phyloP scores from a whole-genome alignment of 1,140 invertebrate species.

The Bombus sibiricus region DNA sequence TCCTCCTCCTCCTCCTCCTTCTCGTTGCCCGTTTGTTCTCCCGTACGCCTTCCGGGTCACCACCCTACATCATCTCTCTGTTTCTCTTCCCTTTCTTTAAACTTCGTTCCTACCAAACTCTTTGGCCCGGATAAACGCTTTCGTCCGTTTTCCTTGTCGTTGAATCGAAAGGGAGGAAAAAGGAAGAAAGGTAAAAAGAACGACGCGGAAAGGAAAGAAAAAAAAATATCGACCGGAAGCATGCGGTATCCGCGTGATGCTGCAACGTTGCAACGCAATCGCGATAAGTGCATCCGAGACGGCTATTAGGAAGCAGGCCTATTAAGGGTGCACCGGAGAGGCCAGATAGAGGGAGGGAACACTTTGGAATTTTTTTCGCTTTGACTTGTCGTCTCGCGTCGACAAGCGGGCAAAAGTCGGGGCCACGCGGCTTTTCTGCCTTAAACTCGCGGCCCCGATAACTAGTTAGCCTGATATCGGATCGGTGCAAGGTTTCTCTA shows the following conservation, averaged over 20 bases:
- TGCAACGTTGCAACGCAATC: slow-evolving; percentile 34
- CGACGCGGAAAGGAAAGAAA: no score
- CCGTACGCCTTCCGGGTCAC: slow-evolving; percentile 31
- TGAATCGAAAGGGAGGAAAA: no score
- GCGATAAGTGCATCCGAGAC: slow-evolving; percentile 50
- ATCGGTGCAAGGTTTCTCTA: slow-evolving; percentile 51
- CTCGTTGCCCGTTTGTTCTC: background rate
- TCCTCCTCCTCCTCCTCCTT: background rate
- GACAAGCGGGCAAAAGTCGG: slow-evolving; percentile 32
- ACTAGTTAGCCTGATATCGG: slow-evolving; percentile 53
- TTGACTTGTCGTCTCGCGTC: slow-evolving; percentile 30
- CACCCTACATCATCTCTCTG: slow-evolving; percentile 1
- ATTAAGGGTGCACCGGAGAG: slow-evolving; percentile 14
- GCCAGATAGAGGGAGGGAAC: background rate
- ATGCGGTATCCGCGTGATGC: background rate
- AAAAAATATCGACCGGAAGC: slow-evolving; percentile 3
- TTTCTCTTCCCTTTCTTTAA: slow-evolving; percentile 10
- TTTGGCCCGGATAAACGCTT: slow-evolving; percentile 1
- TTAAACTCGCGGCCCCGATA: slow-evolving; percentile 37
- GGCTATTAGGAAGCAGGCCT: slow-evolving; percentile 5
- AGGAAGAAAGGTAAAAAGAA: background rate
- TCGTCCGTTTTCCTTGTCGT: background rate
- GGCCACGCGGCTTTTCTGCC: slow-evolving; percentile 25
- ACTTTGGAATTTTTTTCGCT: slow-evolving; percentile 46
- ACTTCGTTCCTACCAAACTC: background rate